phyloP scores from a whole-genome alignment of 2,113 vertebrate genomes.

The Nyctibius bracteatus region DNA sequence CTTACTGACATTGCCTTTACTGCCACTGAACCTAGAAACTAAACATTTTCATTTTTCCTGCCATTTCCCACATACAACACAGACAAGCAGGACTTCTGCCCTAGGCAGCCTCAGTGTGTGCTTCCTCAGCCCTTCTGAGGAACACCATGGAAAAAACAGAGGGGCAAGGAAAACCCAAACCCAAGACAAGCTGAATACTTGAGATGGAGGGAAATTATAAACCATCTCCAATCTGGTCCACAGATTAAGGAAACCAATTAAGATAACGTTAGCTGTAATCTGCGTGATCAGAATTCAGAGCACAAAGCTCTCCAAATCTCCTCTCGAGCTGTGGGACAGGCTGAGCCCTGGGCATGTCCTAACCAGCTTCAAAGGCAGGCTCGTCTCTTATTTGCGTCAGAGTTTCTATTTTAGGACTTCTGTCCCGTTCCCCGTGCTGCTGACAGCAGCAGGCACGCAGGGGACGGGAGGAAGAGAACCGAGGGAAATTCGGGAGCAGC shows the following conservation, averaged over 20 bases:
- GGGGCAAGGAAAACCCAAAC: neutral
- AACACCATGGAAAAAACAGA: neutral
- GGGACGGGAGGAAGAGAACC: neutral
- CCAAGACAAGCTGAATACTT: neutral
- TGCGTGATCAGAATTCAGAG: neutral
- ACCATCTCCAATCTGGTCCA: neutral
- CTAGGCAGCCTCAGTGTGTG: neutral
- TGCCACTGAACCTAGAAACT: neutral
- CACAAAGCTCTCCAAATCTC: slow-evolving; percentile 36
- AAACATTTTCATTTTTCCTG: neutral
- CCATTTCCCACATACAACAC: accelerated
- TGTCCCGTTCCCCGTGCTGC: accelerated
- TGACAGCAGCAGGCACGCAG: neutral
- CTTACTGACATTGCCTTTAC: neutral
- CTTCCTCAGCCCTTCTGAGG: neutral
- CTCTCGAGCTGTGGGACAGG: neutral
- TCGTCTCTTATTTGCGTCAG: neutral
- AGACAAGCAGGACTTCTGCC: neutral
- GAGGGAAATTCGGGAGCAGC: neutral
- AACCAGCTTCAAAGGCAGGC: neutral
- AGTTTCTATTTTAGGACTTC: slow-evolving; percentile 31
- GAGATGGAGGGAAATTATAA: neutral
- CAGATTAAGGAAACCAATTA: slow-evolving; percentile 22
- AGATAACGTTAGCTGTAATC: slow-evolving; percentile 21
- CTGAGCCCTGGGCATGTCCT: neutral